Evolutionary conservation across 2,888 invertebrate genomes (phyloP).

Genomic region (Pemphredon lugubris): DNA sequence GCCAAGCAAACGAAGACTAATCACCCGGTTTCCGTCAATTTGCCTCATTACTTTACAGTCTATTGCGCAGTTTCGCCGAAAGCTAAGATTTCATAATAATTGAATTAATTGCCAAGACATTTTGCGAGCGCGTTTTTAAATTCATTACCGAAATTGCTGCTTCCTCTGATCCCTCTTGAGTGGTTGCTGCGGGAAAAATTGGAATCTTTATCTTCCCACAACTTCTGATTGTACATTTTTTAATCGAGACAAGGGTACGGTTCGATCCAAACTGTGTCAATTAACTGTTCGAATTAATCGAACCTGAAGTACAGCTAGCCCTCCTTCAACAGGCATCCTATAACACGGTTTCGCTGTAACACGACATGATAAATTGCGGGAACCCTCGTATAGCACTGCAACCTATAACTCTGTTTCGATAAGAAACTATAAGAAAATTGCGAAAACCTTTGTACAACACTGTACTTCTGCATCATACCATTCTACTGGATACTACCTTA

Average conservation of each 20-base stretch:
- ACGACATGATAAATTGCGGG: too few relatives aligned
- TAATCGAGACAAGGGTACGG: not conserved
- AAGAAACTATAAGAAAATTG: too few relatives aligned
- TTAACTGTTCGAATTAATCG: too few relatives aligned
- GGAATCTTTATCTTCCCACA: not conserved
- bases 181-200: not conserved
- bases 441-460: too few relatives aligned
- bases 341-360: too few relatives aligned
- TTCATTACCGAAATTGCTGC: constrained; percentile 27
- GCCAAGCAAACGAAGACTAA: constrained; percentile 46
- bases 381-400: too few relatives aligned
- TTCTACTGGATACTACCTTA: too few relatives aligned
- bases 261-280: not conserved
- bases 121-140: constrained; percentile 27
- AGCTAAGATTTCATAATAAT: constrained; percentile 44
- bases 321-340: too few relatives aligned
- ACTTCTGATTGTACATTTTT: not conserved
- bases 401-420: too few relatives aligned
- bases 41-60: constrained; percentile 32
- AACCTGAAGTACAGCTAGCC: too few relatives aligned
- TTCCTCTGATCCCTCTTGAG: constrained; percentile 2
- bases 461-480: too few relatives aligned
- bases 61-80: constrained; percentile 14
- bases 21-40: constrained; percentile 43
- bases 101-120: constrained; percentile 43